Conservation (phyloP, 2,797 vertebrate genomes). For the Eulemur coronatus region DNA sequence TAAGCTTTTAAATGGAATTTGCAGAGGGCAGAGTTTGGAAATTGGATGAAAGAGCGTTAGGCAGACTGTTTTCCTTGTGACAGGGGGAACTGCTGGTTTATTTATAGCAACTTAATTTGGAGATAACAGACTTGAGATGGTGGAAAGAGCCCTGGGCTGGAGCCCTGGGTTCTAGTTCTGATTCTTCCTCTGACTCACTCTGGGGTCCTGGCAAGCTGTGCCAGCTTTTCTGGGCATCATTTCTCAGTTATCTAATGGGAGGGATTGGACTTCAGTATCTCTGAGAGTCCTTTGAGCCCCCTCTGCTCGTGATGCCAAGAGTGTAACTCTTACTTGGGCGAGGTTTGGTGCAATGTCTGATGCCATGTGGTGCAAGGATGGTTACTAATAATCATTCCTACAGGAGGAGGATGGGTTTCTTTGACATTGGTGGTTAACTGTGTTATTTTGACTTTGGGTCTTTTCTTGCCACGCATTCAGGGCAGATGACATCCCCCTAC, state of each 20-base stretch:
- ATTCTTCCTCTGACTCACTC: neutral
- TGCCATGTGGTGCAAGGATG: neutral
- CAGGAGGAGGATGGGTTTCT: neutral
- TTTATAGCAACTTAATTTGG: neutral
- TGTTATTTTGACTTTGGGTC: neutral
- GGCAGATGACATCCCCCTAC: neutral
- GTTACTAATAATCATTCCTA: neutral
- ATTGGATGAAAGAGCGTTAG: neutral
- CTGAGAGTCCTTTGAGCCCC: neutral
- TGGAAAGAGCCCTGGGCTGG: neutral
- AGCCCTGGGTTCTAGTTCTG: neutral
- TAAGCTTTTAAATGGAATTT: slow-evolving; percentile 42
- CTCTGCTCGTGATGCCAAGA: neutral
- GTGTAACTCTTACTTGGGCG: neutral
- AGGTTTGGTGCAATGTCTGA: neutral
- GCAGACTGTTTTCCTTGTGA: slow-evolving; percentile 3
- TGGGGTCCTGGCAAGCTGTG: neutral
- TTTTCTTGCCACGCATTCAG: neutral
- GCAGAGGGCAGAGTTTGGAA: slow-evolving; percentile 29
- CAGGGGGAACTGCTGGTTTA: neutral
- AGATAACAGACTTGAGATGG: neutral
- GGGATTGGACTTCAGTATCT: neutral
- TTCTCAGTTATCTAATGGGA: neutral
- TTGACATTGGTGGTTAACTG: neutral
- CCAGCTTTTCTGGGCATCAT: neutral